Conservation (phyloP, 2,797 vertebrate species). For the Mycteria americana region DNA sequence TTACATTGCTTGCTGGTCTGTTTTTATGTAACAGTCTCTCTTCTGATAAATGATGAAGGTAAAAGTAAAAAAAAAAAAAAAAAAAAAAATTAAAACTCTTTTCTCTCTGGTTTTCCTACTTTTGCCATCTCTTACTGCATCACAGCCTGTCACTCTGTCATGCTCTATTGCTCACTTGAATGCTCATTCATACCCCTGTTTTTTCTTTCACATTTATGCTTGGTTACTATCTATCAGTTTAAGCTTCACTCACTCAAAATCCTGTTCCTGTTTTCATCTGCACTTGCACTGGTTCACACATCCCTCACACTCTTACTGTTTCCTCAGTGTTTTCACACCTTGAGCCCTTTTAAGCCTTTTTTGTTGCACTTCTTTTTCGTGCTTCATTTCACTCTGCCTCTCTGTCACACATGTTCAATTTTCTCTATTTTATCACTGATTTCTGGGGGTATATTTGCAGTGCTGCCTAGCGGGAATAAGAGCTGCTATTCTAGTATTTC, state of each 20-base stretch:
- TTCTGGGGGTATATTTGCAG: not conserved
- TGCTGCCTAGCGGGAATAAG: not conserved
- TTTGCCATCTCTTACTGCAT: not conserved
- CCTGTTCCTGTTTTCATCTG: not conserved
- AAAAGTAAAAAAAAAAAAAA: not conserved
- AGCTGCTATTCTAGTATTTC: not conserved
- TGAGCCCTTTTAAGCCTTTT: constrained; percentile 3
- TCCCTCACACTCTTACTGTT: not conserved
- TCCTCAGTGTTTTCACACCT: not conserved
- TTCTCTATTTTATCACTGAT: constrained; percentile 26
- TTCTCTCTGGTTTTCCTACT: not conserved
- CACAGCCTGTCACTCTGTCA: not conserved
- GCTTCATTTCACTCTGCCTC: not conserved
- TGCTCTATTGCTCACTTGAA: not conserved
- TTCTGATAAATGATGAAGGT: not conserved
- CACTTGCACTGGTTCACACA: not conserved
- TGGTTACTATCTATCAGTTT: not conserved
- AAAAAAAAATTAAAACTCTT: not conserved
- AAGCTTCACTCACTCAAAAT: not conserved
- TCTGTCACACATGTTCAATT: not conserved
- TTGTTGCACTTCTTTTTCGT: not conserved
- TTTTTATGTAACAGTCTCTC: not conserved
- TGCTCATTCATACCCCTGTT: not conserved
- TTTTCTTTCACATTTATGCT: not conserved
- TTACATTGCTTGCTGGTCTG: not conserved